phyloP scores from a whole-genome alignment of 2,797 vertebrate species.

The Poecilia velifera region DNA sequence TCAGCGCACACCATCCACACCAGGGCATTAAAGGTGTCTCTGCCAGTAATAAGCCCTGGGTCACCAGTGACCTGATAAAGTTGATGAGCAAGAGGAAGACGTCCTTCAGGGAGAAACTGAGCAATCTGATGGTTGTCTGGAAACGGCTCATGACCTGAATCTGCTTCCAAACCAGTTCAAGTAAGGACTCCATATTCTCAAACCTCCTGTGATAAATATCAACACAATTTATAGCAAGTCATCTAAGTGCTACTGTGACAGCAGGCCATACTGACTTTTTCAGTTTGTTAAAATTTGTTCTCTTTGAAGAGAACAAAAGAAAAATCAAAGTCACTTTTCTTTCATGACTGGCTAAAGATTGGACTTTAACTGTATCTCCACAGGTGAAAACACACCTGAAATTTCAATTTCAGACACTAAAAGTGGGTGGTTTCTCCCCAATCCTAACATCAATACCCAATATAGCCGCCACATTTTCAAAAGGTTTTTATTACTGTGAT shows the following conservation, averaged over 20 bases:
- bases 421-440: background rate
- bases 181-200: background rate
- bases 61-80: slow-evolving; percentile 4
- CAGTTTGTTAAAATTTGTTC: no score
- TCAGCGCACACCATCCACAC: background rate
- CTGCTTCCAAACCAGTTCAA: background rate
- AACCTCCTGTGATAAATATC: background rate
- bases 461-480: background rate
- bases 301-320: background rate
- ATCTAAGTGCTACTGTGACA: background rate
- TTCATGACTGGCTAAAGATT: no score
- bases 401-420: background rate
- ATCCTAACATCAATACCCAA: background rate
- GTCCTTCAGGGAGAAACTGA: background rate
- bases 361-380: background rate
- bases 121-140: background rate
- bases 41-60: slow-evolving; percentile 3
- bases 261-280: background rate
- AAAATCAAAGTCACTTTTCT: no score
- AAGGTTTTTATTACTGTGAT: background rate
- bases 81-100: background rate
- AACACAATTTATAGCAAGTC: background rate
- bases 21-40: background rate
- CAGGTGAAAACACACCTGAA: background rate
- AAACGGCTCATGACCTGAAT: background rate